Percentiles rank a stretch among this genome's conserved stretches.
phyloP scores from a whole-genome alignment of 2,113 vertebrate genomes.

The Mirza zaza region DNA sequence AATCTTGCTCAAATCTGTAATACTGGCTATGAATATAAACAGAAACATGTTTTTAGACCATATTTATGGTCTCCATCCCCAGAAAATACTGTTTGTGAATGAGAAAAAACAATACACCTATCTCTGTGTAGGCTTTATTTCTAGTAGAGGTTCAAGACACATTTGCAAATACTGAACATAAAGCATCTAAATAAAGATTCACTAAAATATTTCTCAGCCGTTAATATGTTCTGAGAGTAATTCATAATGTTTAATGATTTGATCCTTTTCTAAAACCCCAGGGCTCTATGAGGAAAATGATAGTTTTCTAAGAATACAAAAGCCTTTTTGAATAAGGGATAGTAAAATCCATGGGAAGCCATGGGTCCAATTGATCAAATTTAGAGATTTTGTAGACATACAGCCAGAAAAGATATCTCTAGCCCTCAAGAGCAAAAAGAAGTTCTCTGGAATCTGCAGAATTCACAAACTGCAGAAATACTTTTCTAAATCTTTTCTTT shows the following conservation, averaged over 20 bases:
- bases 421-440: neutral
- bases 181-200: neutral
- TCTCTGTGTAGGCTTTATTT: neutral
- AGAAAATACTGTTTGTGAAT: neutral
- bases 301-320: neutral
- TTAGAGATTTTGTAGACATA: neutral
- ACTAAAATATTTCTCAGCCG: neutral
- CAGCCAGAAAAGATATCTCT: neutral
- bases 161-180: conserved; percentile 19
- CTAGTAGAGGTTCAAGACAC: neutral
- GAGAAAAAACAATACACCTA: neutral
- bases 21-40: neutral
- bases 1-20: neutral
- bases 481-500: neutral
- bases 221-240: neutral
- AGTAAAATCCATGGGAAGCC: neutral
- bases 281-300: neutral
- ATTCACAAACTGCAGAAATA: neutral
- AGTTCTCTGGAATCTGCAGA: neutral
- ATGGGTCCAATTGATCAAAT: neutral
- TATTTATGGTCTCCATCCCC: neutral
- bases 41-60: neutral
- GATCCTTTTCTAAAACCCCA: neutral
- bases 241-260: neutral
- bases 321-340: neutral